Percentiles rank a stretch among this genome's conserved stretches.
Evolutionary conservation across 2,888 invertebrate genomes (phyloP).

Genomic region (Stenichneumon culpator): DNA sequence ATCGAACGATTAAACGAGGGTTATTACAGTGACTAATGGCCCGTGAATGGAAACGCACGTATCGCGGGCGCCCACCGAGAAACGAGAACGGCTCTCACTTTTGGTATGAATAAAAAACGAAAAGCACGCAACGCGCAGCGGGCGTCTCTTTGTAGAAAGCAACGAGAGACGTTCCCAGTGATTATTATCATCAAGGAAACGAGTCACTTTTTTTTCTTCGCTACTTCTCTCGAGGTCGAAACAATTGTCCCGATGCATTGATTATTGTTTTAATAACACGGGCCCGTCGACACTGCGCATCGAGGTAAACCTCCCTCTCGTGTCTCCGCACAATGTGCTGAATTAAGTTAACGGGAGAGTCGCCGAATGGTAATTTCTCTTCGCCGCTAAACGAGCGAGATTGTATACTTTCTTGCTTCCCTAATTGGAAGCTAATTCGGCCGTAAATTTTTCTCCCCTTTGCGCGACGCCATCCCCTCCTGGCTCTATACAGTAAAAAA

Average conservation of each 20-base stretch:
- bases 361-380: not conserved
- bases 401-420: not conserved
- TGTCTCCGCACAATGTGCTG: not conserved
- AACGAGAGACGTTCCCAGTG: not conserved
- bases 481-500: no score
- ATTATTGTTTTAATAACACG: not conserved
- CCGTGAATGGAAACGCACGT: constrained; percentile 36
- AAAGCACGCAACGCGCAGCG: not conserved
- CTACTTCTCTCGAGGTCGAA: not conserved
- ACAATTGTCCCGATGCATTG: not conserved
- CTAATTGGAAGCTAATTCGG: not conserved
- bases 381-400: not conserved
- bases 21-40: constrained; percentile 52
- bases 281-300: not conserved
- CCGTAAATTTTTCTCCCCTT: not conserved
- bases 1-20: constrained; percentile 36
- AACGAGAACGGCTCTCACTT: constrained; percentile 50
- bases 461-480: not conserved
- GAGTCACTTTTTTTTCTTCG: not conserved
- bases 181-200: not conserved
- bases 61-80: not conserved
- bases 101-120: not conserved
- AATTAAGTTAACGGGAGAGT: not conserved
- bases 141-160: not conserved
- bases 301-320: not conserved